phyloP scores from a whole-genome alignment of 2,888 invertebrate genomes.

The Acleris literana region DNA sequence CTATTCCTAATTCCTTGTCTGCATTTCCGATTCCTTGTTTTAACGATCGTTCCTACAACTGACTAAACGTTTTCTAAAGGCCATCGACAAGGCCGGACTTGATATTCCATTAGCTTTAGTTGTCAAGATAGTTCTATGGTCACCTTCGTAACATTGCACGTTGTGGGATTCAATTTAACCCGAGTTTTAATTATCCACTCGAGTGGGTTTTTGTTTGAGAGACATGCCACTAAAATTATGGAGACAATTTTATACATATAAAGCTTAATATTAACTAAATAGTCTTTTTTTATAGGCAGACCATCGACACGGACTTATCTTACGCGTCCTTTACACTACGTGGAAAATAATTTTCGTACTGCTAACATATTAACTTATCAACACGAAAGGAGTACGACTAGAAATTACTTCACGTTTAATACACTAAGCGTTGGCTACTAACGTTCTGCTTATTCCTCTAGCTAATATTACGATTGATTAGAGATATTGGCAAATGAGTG shows the following conservation, averaged over 20 bases:
- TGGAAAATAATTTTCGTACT: slow-evolving; percentile 77
- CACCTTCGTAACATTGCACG: slow-evolving; percentile 19
- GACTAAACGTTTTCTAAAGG: slow-evolving; percentile 43
- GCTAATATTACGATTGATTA: slow-evolving; percentile 40
- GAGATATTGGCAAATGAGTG: slow-evolving; percentile 46
- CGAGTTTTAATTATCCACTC: slow-evolving; percentile 12
- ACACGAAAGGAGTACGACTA: slow-evolving; percentile 80
- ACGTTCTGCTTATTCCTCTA: slow-evolving; percentile 41
- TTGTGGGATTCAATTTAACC: not conserved
- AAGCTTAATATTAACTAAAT: slow-evolving; percentile 79
- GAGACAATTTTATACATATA: slow-evolving; percentile 64
- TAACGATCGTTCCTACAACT: slow-evolving; percentile 24
- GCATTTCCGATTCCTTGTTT: slow-evolving; percentile 34
- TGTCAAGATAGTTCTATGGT: slow-evolving; percentile 42
- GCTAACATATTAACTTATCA: slow-evolving; percentile 76
- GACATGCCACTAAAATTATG: slow-evolving; percentile 68
- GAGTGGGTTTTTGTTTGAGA: slow-evolving; percentile 51
- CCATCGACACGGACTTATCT: slow-evolving; percentile 63
- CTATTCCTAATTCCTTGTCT: slow-evolving; percentile 38
- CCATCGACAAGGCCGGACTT: slow-evolving; percentile 58
- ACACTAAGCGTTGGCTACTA: slow-evolving; percentile 33
- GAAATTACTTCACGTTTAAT: slow-evolving; percentile 65
- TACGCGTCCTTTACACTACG: slow-evolving; percentile 55
- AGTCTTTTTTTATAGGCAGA: slow-evolving; percentile 76
- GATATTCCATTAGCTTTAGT: slow-evolving; percentile 47